phyloP scores from a whole-genome alignment of 2,113 vertebrate genomes.

The Antechinus stuartii region DNA sequence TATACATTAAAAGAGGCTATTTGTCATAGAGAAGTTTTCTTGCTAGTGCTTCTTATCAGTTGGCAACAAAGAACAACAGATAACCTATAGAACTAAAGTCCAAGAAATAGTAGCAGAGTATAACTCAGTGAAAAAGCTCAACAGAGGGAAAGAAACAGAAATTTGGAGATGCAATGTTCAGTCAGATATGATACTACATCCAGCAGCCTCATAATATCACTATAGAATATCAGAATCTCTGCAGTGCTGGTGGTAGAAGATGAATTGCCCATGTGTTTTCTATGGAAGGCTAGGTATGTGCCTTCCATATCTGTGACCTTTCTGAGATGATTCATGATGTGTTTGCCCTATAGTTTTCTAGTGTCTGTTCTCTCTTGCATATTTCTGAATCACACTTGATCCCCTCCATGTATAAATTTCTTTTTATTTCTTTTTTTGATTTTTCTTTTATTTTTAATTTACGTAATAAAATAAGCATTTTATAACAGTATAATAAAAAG shows the following conservation, averaged over 20 bases:
- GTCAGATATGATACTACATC: not conserved
- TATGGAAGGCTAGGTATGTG: not conserved
- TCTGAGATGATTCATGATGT: not conserved
- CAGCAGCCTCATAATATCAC: not conserved
- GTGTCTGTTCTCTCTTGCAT: not conserved
- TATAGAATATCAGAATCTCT: not conserved
- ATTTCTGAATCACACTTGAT: not conserved
- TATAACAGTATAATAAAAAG: not conserved
- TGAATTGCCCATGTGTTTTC: not conserved
- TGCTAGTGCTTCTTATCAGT: not conserved
- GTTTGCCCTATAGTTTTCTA: not conserved
- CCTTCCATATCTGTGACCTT: not conserved
- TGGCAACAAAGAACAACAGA: not conserved
- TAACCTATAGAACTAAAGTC: not conserved
- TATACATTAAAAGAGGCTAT: not conserved
- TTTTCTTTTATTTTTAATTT: not conserved
- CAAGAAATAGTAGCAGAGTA: not conserved
- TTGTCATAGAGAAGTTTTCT: not conserved
- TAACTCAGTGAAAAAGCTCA: not conserved
- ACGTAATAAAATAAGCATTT: not conserved
- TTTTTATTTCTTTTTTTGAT: not conserved
- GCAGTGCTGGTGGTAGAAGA: not conserved
- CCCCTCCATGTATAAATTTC: not conserved
- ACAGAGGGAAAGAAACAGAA: not conserved
- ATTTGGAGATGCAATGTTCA: not conserved